Base-by-base conservation (phyloP, 2,888 invertebrate species). In the Spisula solida region DNA sequence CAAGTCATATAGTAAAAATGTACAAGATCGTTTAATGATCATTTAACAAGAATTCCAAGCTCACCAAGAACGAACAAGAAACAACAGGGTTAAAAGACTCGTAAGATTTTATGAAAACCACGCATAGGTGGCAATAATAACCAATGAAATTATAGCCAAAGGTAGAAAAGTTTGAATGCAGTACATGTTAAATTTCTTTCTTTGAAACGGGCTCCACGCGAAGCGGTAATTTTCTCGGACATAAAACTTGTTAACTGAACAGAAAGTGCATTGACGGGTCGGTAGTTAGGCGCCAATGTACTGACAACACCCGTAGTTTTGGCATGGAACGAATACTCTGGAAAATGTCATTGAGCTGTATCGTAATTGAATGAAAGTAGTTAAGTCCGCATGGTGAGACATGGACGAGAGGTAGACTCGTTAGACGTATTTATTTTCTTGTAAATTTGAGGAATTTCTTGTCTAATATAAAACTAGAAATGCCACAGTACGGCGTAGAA, bases 241-340 rank as follows among this genome's bases (percentile, higher is more conserved):
- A 88, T 90, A 88, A 90, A 90, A 90, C 85, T 88, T 90, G 90
- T 90, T 88, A 85, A 14, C 34, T 34, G 66, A 90, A 90, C 90
- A 90, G 82, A 75, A 81, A 70, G 66, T 55, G 88, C 82, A 88
- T 90, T 88, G 86, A 90, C 81, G 78, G 79, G 20, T 84, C 75
- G 87, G 18, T 29, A 20, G 60, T 48, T 47, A 88, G 90, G 90
- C 90, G 90, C 90, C 90, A 88, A 55, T 31, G 25, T 60, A 82
- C 78, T 78, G 82, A 78, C 70, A 82, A 83, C 87, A 78, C 87
- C 87, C 82, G 81, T 56, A 81, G 86, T 70, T 83, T 84, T 80
- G 82, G 81, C 86, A 81, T 85, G 70, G 51, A 34, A 82, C 56
- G 31, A 48, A 66, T 56, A 80, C n/a, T 90, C 90, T 90, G 90